These are phyloP conservation scores for Alca torda DNA, from an alignment of 2,797 vertebrate genomes.

Conservation along the genomic window DNA sequence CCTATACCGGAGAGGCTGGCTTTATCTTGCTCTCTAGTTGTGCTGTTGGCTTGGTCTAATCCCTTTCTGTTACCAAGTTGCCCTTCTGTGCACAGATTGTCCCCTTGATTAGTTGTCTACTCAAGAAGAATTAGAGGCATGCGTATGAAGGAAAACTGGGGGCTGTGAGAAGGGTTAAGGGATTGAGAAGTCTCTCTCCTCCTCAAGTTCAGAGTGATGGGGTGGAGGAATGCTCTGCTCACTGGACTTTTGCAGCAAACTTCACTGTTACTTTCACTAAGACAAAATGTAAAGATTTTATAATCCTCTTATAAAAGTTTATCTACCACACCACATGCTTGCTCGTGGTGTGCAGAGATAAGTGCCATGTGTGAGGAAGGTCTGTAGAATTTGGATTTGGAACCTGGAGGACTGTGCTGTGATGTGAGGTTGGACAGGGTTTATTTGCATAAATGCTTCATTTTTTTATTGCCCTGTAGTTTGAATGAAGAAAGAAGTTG, in stretches of 20 bases:
- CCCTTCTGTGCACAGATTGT: background rate
- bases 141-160: background rate
- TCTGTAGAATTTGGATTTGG: constrained; percentile 52
- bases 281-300: constrained; percentile 62
- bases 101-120: background rate
- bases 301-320: constrained; percentile 70
- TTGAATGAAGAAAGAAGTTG: background rate
- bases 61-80: background rate
- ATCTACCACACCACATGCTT: constrained; percentile 56
- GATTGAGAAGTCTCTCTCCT: background rate
- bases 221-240: background rate
- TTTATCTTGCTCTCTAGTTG: background rate
- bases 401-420: constrained; percentile 41
- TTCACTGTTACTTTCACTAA: constrained; percentile 42
- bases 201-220: background rate
- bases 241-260: constrained; percentile 15
- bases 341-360: constrained; percentile 62
- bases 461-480: constrained; percentile 27
- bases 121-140: background rate
- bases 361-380: constrained; percentile 58
- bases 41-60: background rate
- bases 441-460: constrained; percentile 58
- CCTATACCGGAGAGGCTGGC: background rate
- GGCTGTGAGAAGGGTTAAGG: background rate
- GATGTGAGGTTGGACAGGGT: background rate